phyloP scores from a whole-genome alignment of 2,888 invertebrate genomes.

The Colostygia pectinataria region DNA sequence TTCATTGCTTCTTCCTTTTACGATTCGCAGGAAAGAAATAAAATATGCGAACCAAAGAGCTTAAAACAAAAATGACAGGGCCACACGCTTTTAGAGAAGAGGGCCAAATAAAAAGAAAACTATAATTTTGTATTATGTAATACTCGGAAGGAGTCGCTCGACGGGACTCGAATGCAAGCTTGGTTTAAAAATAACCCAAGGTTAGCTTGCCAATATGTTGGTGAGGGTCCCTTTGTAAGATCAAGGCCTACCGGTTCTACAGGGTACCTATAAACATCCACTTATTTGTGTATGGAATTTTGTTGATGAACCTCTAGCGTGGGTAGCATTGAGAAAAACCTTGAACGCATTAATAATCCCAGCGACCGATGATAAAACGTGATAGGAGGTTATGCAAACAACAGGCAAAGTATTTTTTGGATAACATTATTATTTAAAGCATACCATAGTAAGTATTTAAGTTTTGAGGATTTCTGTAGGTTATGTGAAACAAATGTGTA shows the following conservation, averaged over 20 bases:
- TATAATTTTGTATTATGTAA: constrained; percentile 81
- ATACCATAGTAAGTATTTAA: too few species aligned
- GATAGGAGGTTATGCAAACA: too few species aligned
- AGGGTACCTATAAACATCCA: constrained; percentile 60
- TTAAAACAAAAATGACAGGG: constrained; percentile 78
- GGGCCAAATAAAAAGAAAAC: constrained; percentile 65
- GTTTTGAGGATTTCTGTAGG: too few species aligned
- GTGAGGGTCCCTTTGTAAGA: constrained; percentile 76
- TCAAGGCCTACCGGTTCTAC: constrained; percentile 78
- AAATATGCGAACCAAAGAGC: constrained; percentile 76
- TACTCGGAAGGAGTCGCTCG: constrained; percentile 77
- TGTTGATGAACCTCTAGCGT: constrained; percentile 44
- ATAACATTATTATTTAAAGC: too few species aligned
- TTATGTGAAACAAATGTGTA: too few species aligned
- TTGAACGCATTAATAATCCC: constrained; percentile 22
- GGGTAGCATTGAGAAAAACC: constrained; percentile 40
- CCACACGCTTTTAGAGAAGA: constrained; percentile 76
- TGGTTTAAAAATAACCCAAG: constrained; percentile 81
- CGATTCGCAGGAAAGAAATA: constrained; percentile 79
- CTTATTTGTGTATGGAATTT: constrained; percentile 46
- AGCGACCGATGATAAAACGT: constrained; percentile 5
- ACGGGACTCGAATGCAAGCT: constrained; percentile 73
- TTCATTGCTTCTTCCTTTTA: constrained; percentile 82
- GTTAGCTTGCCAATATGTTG: constrained; percentile 65
- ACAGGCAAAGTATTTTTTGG: not conserved